These are phyloP conservation scores for Drosophila ercepeae DNA, from an alignment of 1,140 invertebrate genomes.

Conservation along the genomic window DNA sequence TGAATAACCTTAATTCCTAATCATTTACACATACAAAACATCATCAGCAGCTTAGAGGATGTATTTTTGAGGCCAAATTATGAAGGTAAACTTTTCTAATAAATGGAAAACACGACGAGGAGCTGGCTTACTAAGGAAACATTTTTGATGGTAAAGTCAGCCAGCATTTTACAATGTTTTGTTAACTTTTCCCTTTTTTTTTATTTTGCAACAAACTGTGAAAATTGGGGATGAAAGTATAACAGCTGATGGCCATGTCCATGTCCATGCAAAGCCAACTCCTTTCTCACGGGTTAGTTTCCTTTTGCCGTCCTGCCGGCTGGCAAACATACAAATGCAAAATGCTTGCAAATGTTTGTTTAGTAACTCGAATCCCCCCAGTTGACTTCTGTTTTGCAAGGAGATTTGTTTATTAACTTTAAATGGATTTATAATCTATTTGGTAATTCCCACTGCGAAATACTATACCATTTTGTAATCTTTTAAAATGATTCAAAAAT, in stretches of 20 bases:
- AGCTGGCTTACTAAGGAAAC: constrained; percentile 2
- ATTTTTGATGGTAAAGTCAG: constrained; percentile 21
- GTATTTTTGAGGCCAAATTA: background rate
- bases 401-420: constrained; percentile 34
- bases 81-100: constrained; percentile 22
- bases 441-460: background rate
- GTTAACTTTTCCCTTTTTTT: constrained; percentile 16
- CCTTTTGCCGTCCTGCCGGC: constrained; percentile 3
- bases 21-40: constrained; percentile 1
- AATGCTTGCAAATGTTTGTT: constrained; percentile 38
- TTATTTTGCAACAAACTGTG: background rate
- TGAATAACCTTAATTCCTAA: background rate
- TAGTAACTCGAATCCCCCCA: constrained; percentile 25
- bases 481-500: background rate
- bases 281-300: constrained; percentile 34
- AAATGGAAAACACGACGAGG: background rate
- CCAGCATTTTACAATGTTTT: constrained; percentile 20
- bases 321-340: constrained; percentile 45
- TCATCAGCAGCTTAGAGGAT: constrained; percentile 9
- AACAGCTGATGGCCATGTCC: constrained; percentile 27
- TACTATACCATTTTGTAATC: background rate
- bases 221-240: constrained; percentile 25
- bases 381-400: constrained; percentile 23
- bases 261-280: background rate
- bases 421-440: constrained; percentile 33